Evolutionary conservation across 2,113 vertebrate species (phyloP).

Genomic region (Lipotes vexillifer): DNA sequence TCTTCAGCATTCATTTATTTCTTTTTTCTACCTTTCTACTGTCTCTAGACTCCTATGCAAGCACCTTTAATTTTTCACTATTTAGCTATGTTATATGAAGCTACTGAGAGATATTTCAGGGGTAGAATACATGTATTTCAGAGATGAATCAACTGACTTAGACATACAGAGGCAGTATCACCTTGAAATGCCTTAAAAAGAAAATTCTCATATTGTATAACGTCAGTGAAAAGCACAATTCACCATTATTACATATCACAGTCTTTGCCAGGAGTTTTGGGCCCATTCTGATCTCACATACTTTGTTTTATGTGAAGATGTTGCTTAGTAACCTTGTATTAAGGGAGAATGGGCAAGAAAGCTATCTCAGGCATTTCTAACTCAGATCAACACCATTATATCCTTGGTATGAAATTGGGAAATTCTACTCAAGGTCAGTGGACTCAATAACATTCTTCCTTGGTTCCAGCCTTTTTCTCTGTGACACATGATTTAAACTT

Average conservation of each 20-base stretch:
- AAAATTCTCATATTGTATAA: constrained; percentile 34
- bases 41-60: not conserved
- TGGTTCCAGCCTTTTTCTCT: constrained; percentile 8
- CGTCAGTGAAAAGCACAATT: constrained; percentile 27
- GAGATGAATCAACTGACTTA: not conserved
- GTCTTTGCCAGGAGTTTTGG: constrained; percentile 39
- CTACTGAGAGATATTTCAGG: constrained; percentile 9
- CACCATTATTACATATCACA: constrained; percentile 7
- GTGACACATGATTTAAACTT: constrained; percentile 25
- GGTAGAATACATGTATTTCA: not conserved
- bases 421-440: constrained; percentile 48
- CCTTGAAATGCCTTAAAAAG: constrained; percentile 49
- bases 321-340: constrained; percentile 68
- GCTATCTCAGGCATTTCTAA: constrained; percentile 48
- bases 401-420: constrained; percentile 27
- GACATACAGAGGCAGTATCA: not conserved
- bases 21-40: not conserved
- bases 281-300: constrained; percentile 19
- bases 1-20: not conserved
- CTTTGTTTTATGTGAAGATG: constrained; percentile 61
- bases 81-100: not conserved
- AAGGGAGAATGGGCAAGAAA: constrained; percentile 50
- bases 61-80: not conserved
- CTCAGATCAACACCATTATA: constrained; percentile 44
- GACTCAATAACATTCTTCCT: constrained; percentile 17